A percentile compares a stretch with the other conserved stretches of the same genome.
phyloP scores from a whole-genome alignment of 2,888 invertebrate species.

The Himalopsyche anomala region DNA sequence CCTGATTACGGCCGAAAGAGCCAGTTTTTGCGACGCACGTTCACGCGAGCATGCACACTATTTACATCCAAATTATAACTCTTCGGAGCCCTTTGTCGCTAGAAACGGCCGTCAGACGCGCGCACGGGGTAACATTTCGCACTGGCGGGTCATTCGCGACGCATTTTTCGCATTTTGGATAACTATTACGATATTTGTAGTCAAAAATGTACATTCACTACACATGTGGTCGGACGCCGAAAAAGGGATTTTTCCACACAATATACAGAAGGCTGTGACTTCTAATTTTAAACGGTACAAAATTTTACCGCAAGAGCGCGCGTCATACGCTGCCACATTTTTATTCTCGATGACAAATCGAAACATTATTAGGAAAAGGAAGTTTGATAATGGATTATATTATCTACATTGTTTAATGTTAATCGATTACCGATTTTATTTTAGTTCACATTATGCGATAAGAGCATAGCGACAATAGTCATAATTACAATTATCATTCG shows the following conservation, averaged over 20 bases:
- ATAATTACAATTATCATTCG: background rate
- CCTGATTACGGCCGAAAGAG: constrained; percentile 46
- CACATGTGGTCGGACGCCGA: constrained; percentile 84
- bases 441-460: background rate
- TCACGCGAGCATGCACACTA: constrained; percentile 57
- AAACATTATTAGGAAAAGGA: constrained; percentile 59
- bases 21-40: constrained; percentile 54
- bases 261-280: constrained; percentile 77
- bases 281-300: constrained; percentile 74
- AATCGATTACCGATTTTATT: constrained; percentile 31
- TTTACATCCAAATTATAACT: constrained; percentile 69
- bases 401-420: constrained; percentile 32
- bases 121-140: constrained; percentile 5
- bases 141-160: constrained; percentile 50
- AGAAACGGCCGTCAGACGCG: constrained; percentile 65
- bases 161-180: constrained; percentile 42
- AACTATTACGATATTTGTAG: constrained; percentile 48
- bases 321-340: constrained; percentile 67
- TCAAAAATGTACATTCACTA: constrained; percentile 71
- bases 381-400: constrained; percentile 49
- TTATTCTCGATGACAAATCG: constrained; percentile 56
- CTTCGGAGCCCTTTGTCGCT: constrained; percentile 59
- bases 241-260: constrained; percentile 81
- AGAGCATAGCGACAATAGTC: background rate
- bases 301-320: constrained; percentile 74